Conservation (phyloP, 2,888 invertebrate genomes). For the Pterostichus madidus region DNA sequence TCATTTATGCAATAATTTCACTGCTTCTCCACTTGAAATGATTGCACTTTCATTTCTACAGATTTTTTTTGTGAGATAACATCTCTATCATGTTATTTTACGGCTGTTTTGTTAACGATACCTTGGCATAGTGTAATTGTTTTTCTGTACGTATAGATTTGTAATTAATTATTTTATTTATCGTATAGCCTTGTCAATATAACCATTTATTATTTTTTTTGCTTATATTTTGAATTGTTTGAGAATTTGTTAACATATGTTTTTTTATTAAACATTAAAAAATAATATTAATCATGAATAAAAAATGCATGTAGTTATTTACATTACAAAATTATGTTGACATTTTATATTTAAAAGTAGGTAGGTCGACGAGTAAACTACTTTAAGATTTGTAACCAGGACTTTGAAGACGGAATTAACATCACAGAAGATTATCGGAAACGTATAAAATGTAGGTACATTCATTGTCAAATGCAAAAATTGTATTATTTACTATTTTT, state of each 20-base stretch:
- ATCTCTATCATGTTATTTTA: constrained; percentile 19
- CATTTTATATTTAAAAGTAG: background rate
- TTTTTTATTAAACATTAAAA: background rate
- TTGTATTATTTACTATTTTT: no score
- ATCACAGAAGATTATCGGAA: no score
- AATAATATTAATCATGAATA: constrained; percentile 7
- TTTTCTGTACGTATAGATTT: constrained; percentile 24
- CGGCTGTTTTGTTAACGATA: constrained; percentile 17
- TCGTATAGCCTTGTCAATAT: constrained; percentile 47
- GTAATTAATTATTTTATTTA: constrained; percentile 29
- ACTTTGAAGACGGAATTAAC: no score
- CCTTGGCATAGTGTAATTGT: constrained; percentile 11
- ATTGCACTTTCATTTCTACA: constrained; percentile 38
- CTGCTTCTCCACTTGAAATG: constrained; percentile 1
- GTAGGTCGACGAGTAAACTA: no score
- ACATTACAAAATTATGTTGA: background rate
- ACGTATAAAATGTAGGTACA: no score
- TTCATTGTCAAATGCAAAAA: no score
- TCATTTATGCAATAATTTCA: background rate
- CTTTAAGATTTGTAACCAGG: no score
- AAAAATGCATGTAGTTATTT: background rate
- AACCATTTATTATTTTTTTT: constrained; percentile 35
- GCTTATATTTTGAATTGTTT: background rate
- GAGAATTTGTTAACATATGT: constrained; percentile 20
- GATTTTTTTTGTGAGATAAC: constrained; percentile 17